Percentiles rank a stretch among this genome's conserved stretches.
Conservation (phyloP, 2,888 invertebrate species). For the Yponomeuta cagnagella region DNA sequence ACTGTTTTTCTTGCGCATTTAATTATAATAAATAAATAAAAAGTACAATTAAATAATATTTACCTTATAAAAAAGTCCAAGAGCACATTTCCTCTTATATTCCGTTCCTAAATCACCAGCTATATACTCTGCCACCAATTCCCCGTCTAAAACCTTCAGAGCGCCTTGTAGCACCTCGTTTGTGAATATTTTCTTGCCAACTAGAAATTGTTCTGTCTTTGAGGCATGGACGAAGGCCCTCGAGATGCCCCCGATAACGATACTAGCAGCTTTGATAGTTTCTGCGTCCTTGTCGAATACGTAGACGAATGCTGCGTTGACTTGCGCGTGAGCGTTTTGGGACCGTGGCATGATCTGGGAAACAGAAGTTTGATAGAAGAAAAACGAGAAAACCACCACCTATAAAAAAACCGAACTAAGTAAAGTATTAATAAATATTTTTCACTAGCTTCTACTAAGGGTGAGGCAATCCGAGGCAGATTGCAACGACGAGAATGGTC, state of each 20-base stretch:
- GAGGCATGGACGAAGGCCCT: slow-evolving; percentile 73
- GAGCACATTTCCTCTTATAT: slow-evolving; percentile 77
- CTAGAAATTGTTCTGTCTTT: slow-evolving; percentile 70
- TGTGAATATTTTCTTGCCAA: slow-evolving; percentile 53
- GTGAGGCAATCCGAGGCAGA: too few relatives aligned
- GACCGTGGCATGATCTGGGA: slow-evolving; percentile 81
- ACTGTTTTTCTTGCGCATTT: too few relatives aligned
- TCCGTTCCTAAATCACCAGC: slow-evolving; percentile 75
- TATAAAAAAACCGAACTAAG: too few relatives aligned
- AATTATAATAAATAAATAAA: too few relatives aligned
- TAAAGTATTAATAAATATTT: too few relatives aligned
- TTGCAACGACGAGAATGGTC: too few relatives aligned
- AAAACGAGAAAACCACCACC: too few relatives aligned
- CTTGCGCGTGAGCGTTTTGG: slow-evolving; percentile 84
- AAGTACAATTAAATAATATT: slow-evolving; percentile 4
- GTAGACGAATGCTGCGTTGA: slow-evolving; percentile 83
- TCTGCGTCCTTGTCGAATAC: slow-evolving; percentile 48
- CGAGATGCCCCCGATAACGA: slow-evolving; percentile 78
- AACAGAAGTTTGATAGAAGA: background rate
- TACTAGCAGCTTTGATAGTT: slow-evolving; percentile 61
- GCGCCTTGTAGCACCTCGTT: slow-evolving; percentile 67
- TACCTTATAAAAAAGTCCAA: slow-evolving; percentile 81
- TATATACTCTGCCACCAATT: slow-evolving; percentile 74
- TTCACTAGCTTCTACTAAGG: too few relatives aligned
- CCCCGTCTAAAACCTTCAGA: slow-evolving; percentile 69